Percentiles rank a stretch among this genome's conserved stretches.
Conservation (phyloP, 2,113 vertebrate genomes). For the Ahaetulla prasina region DNA sequence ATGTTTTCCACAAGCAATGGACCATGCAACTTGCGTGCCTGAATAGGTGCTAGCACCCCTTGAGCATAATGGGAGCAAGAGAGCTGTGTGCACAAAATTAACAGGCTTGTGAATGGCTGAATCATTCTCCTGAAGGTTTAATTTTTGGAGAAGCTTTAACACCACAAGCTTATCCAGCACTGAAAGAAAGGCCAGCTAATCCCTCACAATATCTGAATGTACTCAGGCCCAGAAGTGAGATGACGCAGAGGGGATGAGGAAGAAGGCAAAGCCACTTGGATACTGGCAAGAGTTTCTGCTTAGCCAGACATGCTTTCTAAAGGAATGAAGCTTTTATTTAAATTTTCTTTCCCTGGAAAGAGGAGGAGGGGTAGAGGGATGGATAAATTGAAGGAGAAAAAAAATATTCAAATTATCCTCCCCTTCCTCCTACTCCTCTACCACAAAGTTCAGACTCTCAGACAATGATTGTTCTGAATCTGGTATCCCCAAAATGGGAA, state of each 20-base stretch:
- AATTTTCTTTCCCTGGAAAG: background rate
- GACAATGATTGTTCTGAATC: accelerated
- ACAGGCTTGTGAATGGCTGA: conserved; percentile 29
- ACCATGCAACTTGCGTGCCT: background rate
- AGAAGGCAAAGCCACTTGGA: conserved; percentile 47
- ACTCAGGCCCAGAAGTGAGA: conserved; percentile 61
- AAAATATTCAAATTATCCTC: background rate
- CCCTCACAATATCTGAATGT: conserved; percentile 54
- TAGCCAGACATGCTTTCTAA: conserved; percentile 45
- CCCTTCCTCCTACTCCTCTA: conserved; percentile 9
- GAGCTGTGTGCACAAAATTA: background rate
- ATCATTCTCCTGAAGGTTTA: conserved; percentile 56
- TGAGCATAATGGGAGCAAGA: background rate
- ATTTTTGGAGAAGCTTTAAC: conserved; percentile 65
- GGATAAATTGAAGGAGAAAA: background rate
- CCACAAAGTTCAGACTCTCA: background rate
- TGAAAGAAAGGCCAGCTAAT: conserved; percentile 71
- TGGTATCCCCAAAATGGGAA: background rate
- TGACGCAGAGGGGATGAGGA: conserved; percentile 49
- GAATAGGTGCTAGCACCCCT: background rate
- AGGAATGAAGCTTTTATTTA: conserved; percentile 56
- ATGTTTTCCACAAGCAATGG: accelerated
- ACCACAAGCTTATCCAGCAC: conserved; percentile 53
- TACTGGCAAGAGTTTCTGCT: conserved; percentile 50
- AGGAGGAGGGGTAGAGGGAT: conserved; percentile 1